Evolutionary conservation across 2,888 invertebrate species (phyloP).

Genomic region (Apamea anceps): DNA sequence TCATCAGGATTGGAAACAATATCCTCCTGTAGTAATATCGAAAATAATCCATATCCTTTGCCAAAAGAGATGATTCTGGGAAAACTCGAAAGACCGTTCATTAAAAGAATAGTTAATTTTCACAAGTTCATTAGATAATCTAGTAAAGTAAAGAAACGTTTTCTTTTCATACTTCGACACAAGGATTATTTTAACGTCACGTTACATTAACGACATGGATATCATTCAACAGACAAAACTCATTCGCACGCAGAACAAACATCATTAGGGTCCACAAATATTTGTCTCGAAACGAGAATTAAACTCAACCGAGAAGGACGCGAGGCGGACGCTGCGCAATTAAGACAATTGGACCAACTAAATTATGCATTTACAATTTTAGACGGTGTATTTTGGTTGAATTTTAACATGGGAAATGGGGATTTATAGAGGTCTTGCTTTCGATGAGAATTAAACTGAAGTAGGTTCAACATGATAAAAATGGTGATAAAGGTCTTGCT

Average conservation of each 20-base stretch:
- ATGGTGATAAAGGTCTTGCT: neutral
- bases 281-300: conserved; percentile 30
- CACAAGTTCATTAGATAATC: neutral
- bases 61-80: neutral
- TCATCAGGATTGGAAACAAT: neutral
- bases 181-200: too few species aligned
- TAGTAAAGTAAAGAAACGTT: neutral
- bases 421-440: too few species aligned
- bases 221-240: neutral
- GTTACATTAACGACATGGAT: too few species aligned
- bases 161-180: neutral
- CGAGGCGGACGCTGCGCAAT: conserved; percentile 33
- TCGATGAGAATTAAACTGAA: neutral
- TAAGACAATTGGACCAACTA: conserved; percentile 42
- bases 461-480: neutral
- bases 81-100: neutral
- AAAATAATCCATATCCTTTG: neutral
- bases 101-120: neutral
- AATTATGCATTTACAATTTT: neutral
- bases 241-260: neutral
- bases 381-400: conserved; percentile 1
- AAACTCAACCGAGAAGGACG: conserved; percentile 9
- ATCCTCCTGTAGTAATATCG: neutral
- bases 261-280: conserved; percentile 44
- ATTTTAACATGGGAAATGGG: neutral